Evolutionary conservation across 2,888 invertebrate species (phyloP), one percentile per base, ranked within the genome.

Genomic region (Drosophila kokeensis): DNA sequence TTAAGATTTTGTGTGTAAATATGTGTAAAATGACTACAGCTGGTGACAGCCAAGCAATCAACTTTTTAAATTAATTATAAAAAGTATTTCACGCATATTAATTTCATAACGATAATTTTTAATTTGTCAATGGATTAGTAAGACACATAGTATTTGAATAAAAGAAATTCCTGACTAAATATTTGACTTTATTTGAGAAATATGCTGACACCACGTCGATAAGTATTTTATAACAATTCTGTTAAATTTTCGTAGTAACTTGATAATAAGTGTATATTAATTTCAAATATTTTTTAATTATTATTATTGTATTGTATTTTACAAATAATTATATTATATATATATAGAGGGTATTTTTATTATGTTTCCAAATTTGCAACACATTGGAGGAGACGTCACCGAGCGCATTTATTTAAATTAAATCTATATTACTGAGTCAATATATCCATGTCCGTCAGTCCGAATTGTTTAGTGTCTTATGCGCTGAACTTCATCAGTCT

Each of bases 11-110:
- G 45, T 50, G 34, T 75, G 65, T 75, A 63, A 67, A 75, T 76
- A 71, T 69, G 58, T 68, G 54, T 58, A 60, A 64, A 63, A 54
- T 50, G 45, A 58, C 29, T 45, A 48, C 18, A 52, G 58, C 45
- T 65, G 79, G 11, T 58, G 32, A 64, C 30, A 76, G 63, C 64
- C 53, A 54, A 65, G 61, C 58, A 76, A 73, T 73, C 36, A 55
- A 50, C 15, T 36, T 24, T 40, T 32, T 21, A 38, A 63, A 60
- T 29, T 60, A 57, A 60, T 24, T 57, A 60, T 50, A 36, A 59
- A 67, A 59, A 62, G 73, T 74, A 73, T 66, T 53, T 61, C 24
- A 27, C 24, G 32, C n/a, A 34, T 34, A 32, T 34, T 57, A 24
- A 57, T 21, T 57, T 29, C 27, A 15, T 57, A 15, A 57, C 13